These are phyloP conservation scores for Isotomurus palustris DNA, from an alignment of 2,888 invertebrate species.

Conservation along the genomic window DNA sequence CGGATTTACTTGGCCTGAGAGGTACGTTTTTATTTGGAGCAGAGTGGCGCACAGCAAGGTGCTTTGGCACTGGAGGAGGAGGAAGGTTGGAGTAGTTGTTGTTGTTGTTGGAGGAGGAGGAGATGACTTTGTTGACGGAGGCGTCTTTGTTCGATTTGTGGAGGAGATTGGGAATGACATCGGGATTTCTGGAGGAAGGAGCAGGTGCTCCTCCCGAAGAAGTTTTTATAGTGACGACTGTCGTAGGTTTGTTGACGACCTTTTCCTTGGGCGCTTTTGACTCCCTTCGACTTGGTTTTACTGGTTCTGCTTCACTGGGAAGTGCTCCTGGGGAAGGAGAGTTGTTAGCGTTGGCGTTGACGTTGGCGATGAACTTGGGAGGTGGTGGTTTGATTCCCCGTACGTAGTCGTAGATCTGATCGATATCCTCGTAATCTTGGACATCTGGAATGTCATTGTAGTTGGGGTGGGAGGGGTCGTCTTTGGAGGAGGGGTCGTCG, in stretches of 20 bases:
- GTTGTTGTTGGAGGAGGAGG: not conserved
- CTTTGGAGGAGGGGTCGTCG: constrained; percentile 52
- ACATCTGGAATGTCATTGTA: constrained; percentile 44
- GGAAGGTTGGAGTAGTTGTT: constrained; percentile 6
- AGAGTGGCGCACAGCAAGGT: no score
- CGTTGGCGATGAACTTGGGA: constrained; percentile 10
- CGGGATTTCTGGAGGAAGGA: constrained; percentile 3
- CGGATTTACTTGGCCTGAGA: constrained; percentile 24
- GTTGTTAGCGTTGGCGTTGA: constrained; percentile 1
- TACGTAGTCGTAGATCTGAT: constrained; percentile 94
- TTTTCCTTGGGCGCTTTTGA: not conserved
- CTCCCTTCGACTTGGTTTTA: no score
- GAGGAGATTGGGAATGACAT: constrained; percentile 2
- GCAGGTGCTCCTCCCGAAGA: no score
- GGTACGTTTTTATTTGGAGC: constrained; percentile 21
- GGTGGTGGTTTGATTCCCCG: constrained; percentile 86
- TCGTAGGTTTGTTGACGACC: not conserved
- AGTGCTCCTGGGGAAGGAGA: not conserved
- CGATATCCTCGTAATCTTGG: constrained; percentile 91
- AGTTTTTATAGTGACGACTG: constrained; percentile 7
- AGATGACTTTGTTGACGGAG: not conserved
- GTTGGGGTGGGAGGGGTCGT: constrained; percentile 6
- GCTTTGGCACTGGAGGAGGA: constrained; percentile 50
- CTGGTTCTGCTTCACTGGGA: not conserved
- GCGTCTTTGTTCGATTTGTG: not conserved